Conservation (phyloP, 1,140 invertebrate genomes). For the Ruditapes philippinarum region DNA sequence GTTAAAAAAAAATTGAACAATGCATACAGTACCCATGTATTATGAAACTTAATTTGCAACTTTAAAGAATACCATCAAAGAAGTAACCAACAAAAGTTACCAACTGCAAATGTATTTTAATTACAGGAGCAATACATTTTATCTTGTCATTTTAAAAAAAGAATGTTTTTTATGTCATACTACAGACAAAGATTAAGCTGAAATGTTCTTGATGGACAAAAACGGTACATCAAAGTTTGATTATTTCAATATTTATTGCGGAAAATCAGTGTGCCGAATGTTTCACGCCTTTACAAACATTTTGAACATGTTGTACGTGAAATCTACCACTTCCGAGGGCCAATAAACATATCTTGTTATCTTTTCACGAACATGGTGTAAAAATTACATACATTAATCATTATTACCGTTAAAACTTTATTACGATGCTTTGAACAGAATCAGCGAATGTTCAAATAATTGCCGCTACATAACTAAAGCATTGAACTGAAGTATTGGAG, state of each 20-base stretch:
- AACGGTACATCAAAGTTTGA: constrained; percentile 45
- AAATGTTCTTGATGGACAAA: not conserved
- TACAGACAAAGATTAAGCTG: not conserved
- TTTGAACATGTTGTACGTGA: constrained; percentile 43
- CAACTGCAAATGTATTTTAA: too few species aligned
- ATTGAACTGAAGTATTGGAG: constrained; percentile 43
- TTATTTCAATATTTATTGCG: constrained; percentile 43
- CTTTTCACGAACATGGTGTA: constrained; percentile 16
- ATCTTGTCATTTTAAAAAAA: not conserved
- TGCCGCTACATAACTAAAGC: constrained; percentile 11
- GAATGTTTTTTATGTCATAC: not conserved
- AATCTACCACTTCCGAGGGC: constrained; percentile 48
- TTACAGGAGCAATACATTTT: too few species aligned
- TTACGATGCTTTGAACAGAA: constrained; percentile 25
- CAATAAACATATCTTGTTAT: constrained; percentile 40
- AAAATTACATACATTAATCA: constrained; percentile 38
- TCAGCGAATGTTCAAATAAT: constrained; percentile 33
- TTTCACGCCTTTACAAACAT: constrained; percentile 39
- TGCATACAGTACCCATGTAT: too few species aligned
- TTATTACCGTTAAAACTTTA: constrained; percentile 31
- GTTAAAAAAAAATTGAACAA: too few species aligned
- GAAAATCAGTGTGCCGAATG: constrained; percentile 11
- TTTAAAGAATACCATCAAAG: too few species aligned
- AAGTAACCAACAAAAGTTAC: too few species aligned
- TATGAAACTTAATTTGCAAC: too few species aligned